phyloP scores from a whole-genome alignment of 1,140 invertebrate genomes.

The Portunus trituberculatus region DNA sequence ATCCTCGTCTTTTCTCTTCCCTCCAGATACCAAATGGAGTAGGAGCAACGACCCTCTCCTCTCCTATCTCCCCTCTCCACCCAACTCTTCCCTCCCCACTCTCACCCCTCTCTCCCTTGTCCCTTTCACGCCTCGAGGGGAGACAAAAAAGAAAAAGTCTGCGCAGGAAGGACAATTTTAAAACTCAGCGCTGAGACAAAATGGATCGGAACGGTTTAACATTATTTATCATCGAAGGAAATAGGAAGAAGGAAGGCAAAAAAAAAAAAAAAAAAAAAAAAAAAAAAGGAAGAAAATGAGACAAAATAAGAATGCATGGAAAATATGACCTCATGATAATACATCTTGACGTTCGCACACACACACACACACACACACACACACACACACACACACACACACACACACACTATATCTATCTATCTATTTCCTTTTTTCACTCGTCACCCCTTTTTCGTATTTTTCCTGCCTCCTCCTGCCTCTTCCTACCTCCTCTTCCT shows the following conservation, averaged over 20 bases:
- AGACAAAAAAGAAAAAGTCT: background rate
- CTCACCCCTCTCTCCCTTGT: background rate
- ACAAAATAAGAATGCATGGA: background rate
- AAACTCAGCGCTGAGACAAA: background rate
- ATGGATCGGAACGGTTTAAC: background rate
- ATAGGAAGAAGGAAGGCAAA: too few relatives aligned
- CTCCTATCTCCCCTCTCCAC: background rate
- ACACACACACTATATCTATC: background rate
- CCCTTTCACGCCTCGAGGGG: conserved; percentile 1
- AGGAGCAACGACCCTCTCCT: background rate
- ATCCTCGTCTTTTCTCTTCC: background rate
- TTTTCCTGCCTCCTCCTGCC: background rate
- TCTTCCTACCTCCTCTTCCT: background rate
- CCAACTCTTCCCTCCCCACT: background rate
- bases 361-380: conserved; percentile 20
- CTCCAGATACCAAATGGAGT: too few relatives aligned
- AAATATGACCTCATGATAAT: conserved; percentile 7
- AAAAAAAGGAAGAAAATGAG: background rate
- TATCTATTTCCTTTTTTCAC: background rate
- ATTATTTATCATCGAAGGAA: background rate
- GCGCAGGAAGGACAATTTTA: conserved; percentile 2
- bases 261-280: too few relatives aligned
- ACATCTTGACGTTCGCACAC: background rate
- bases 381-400: background rate
- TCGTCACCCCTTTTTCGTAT: background rate